Conservation (phyloP, 2,888 invertebrate species). For the Sisyra terminalis region DNA sequence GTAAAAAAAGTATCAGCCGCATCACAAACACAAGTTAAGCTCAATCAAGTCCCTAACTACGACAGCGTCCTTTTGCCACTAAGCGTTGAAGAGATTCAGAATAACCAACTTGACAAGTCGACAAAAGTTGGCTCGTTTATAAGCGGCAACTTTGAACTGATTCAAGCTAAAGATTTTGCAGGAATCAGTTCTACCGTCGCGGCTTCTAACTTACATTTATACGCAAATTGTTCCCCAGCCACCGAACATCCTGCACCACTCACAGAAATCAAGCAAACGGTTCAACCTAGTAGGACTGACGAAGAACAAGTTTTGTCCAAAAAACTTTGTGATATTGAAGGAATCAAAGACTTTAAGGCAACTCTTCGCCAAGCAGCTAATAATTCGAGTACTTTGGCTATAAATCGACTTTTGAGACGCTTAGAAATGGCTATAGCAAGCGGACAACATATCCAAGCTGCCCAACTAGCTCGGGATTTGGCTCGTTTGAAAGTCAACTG, state of each 20-base stretch:
- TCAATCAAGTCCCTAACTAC: constrained; percentile 9
- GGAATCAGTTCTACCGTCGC: constrained; percentile 28
- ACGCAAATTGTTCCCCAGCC: constrained; percentile 5
- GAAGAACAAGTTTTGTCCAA: constrained; percentile 11
- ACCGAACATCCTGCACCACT: background rate
- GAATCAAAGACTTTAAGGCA: constrained; percentile 14
- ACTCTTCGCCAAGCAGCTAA: constrained; percentile 11
- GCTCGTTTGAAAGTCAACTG: constrained; percentile 61
- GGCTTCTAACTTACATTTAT: constrained; percentile 19
- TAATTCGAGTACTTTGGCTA: constrained; percentile 33
- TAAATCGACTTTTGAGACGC: constrained; percentile 46
- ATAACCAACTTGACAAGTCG: too few relatives aligned
- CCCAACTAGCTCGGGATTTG: constrained; percentile 57
- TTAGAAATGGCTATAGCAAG: constrained; percentile 62
- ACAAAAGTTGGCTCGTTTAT: constrained; percentile 5
- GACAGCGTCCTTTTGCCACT: constrained; percentile 7
- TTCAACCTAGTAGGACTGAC: constrained; percentile 11
- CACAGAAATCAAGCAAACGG: background rate
- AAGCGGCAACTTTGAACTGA: constrained; percentile 27
- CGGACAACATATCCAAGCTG: constrained; percentile 59
- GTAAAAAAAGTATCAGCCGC: constrained; percentile 37
- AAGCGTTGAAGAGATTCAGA: constrained; percentile 7
- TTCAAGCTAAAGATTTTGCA: constrained; percentile 37
- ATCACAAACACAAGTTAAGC: constrained; percentile 34
- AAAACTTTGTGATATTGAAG: constrained; percentile 12